Evolutionary conservation across 2,888 invertebrate species (phyloP), one percentile per base, ranked within the genome.

Genomic region (Exocentrus adspersus): DNA sequence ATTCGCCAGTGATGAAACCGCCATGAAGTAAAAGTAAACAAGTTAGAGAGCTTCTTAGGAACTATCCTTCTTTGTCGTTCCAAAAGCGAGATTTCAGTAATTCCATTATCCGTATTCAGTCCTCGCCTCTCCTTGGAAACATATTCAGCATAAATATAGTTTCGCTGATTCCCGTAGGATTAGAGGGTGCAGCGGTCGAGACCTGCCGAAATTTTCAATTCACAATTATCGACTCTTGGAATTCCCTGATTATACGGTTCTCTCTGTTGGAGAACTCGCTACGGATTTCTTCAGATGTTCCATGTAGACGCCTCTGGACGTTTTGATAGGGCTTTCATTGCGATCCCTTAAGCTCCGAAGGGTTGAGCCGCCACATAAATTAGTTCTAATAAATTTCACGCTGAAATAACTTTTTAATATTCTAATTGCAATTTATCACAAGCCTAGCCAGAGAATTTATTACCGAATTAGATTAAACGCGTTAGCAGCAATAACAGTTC

Each of bases 141-240:
- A 78, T 78, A 78, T 78, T 77, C 78, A 75, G 78, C 76, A 77
- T 77, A 77, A 78, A 78, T 78, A 78, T 75, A 77, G 77, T 78
- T 74, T 70, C 71, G 72, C 67, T 71, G 72, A 76, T 75, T 77
- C 77, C 78, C 78, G 68, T 64, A 75, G 75, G 78, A 73, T 73
- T 56, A 67, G 65, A 71, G 71, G 72, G 72, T 73, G 73, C 74
- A 71, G 70, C 76, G 75, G 74, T 73, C 73, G 74, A 72, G 72
- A 77, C 76, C 76, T 77, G 78, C 76, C 73, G 74, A 79, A 79
- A 79, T 78, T 79, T 78, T 78, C 79, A 79, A 79, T 79, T 78
- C 76, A 72, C 78, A 79, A 79, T 79, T 79, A 78, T 76, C 53
- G 53, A 53, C 41, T 53, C 53, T n/a, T 42, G 41, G 41, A 53